Evolutionary conservation across 2,888 invertebrate genomes (phyloP).

Genomic region (Argyresthia albistria): DNA sequence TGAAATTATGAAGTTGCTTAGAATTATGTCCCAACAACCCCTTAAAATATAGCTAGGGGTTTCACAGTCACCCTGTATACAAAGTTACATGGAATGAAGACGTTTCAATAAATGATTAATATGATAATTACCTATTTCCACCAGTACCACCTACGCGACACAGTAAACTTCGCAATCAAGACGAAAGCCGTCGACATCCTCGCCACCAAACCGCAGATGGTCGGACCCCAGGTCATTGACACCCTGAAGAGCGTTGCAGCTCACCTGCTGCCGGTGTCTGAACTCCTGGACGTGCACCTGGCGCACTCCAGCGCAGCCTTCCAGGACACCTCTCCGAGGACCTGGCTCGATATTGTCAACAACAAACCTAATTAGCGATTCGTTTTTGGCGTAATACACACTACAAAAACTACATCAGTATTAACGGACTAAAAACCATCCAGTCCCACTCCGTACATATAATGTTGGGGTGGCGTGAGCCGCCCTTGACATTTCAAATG

Average conservation of each 20-base stretch:
- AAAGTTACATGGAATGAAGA: not conserved
- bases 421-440: no score
- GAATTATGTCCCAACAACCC: no score
- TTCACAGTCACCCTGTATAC: no score
- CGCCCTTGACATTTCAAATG: no score
- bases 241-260: conserved; percentile 42
- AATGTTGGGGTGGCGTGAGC: no score
- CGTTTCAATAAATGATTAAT: not conserved
- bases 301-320: conserved; percentile 52
- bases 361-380: conserved; percentile 14
- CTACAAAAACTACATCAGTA: no score
- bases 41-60: no score
- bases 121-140: not conserved
- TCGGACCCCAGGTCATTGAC: conserved; percentile 43
- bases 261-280: conserved; percentile 40
- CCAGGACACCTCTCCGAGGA: conserved; percentile 45
- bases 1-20: no score
- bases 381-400: no score
- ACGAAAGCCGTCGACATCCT: conserved; percentile 32
- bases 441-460: no score
- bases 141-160: conserved; percentile 52
- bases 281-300: conserved; percentile 48
- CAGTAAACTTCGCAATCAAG: conserved; percentile 44
- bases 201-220: conserved; percentile 41
- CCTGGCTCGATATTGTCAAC: conserved; percentile 56